Base-by-base conservation (phyloP, 2,888 invertebrate genomes). In the Leucophenga montana region DNA sequence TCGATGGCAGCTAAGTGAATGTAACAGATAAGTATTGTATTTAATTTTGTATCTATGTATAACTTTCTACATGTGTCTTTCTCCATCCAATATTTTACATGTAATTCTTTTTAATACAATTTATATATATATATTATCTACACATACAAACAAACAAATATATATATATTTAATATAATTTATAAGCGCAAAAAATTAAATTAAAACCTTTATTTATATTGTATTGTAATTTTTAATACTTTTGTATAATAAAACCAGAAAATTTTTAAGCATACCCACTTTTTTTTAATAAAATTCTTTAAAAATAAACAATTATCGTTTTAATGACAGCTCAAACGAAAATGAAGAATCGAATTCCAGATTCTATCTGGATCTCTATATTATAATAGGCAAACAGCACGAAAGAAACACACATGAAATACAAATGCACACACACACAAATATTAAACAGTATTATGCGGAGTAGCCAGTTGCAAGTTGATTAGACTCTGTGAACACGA, bases 261-360 rank as follows among this genome's bases (percentile, higher is more conserved):
- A 57, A 57, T 14, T 0, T 27, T 67, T 67, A 67, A 67, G 48
- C 16, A 57, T 33, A 83, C 77, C n/a, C n/a, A n/a, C n/a, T n/a
- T 73, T 84, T 82, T 82, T 84, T 83, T 79, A 84, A 82, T 84
- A 84, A 82, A 82, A 84, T 82, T 83, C 82, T 84, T 81, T 80
- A 84, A 50, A 67, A 57, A 67, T 74, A 79, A 59, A 75, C 80
- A 73, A 73, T 44, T 14, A 33, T 44, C 39, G 14, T 22, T 67
- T 67, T 13, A 4, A 48, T 20, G 18, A 20, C n/a, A 16, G 14
- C 22, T 53, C 3, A 53, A 66, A 14, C 39, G 6, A 62, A 22
- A 20, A n/a, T n/a, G 2, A 27, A 61, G 13, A 27, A 57, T 4
- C 13, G 16, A 27, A 27, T 27, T 27, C 3, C 27, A 27, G 27